Evolutionary conservation across 1,140 invertebrate species (phyloP).

Genomic region (Brachionus angularis): DNA sequence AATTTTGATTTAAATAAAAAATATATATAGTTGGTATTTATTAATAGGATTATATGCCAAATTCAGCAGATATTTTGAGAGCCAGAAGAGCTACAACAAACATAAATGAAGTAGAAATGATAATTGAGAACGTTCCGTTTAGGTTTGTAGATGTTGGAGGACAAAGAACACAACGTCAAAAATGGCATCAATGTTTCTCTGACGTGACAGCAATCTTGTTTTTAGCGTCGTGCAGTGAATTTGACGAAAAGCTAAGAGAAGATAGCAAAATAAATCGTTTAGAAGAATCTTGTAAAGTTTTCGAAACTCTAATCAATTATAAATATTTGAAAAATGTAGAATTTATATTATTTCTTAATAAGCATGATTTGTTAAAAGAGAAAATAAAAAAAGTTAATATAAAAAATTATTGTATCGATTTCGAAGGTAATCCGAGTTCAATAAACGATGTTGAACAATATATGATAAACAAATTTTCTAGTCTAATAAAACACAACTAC

Average conservation of each 20-base stretch:
- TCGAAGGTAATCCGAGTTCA: slow-evolving; percentile 60
- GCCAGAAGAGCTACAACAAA: slow-evolving; percentile 91
- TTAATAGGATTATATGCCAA: slow-evolving; percentile 64
- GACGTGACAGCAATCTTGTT: slow-evolving; percentile 78
- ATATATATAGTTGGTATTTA: neutral
- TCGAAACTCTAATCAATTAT: slow-evolving; percentile 62
- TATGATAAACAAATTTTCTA: slow-evolving; percentile 1
- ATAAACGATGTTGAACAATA: slow-evolving; percentile 7
- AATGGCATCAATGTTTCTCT: slow-evolving; percentile 96
- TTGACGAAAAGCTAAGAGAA: slow-evolving; percentile 90
- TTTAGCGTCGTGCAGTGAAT: slow-evolving; percentile 66
- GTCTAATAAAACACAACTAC: neutral
- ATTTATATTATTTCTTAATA: slow-evolving; percentile 61
- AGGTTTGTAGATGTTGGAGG: slow-evolving; percentile 66
- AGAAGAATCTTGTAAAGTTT: slow-evolving; percentile 62
- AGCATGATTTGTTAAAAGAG: slow-evolving; percentile 61
- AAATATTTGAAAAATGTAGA: slow-evolving; percentile 61
- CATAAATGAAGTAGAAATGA: slow-evolving; percentile 87
- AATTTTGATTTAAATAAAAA: neutral
- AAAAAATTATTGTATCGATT: slow-evolving; percentile 61
- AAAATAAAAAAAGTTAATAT: slow-evolving; percentile 61
- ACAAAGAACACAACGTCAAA: slow-evolving; percentile 86
- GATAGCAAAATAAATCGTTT: slow-evolving; percentile 69
- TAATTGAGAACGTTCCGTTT: slow-evolving; percentile 65
- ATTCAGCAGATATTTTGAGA: slow-evolving; percentile 82